A percentile compares a stretch with the other conserved stretches of the same genome.
These are phyloP conservation scores for Microctonus hyperodae DNA, from an alignment of 2,888 invertebrate genomes.

Conservation along the genomic window DNA sequence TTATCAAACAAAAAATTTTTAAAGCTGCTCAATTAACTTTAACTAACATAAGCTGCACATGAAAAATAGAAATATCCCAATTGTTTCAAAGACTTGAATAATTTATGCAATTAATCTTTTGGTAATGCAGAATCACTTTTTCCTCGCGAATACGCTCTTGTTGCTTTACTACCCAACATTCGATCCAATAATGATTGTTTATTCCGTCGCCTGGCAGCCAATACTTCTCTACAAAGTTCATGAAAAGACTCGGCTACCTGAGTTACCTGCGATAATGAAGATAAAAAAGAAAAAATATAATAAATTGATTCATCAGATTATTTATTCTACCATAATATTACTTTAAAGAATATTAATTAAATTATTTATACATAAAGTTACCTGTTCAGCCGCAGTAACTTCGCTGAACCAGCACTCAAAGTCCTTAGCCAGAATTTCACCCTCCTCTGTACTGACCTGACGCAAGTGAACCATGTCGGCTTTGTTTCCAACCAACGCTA, in stretches of 20 bases:
- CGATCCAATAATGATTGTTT: slow-evolving; percentile 79
- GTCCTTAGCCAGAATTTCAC: slow-evolving; percentile 86
- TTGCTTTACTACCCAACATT: slow-evolving; percentile 80
- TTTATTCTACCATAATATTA: no score
- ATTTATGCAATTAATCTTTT: slow-evolving; percentile 67
- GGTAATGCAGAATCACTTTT: slow-evolving; percentile 90
- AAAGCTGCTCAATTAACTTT: background rate
- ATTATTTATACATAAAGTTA: slow-evolving; percentile 40
- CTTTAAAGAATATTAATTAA: slow-evolving; percentile 5
- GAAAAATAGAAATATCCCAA: background rate
- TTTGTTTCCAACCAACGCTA: slow-evolving; percentile 89
- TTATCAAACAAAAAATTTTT: background rate
- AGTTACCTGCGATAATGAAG: slow-evolving; percentile 64
- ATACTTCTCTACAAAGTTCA: slow-evolving; percentile 83
- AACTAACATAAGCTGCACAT: background rate
- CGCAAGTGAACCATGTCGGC: slow-evolving; percentile 90
- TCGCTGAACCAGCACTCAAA: slow-evolving; percentile 89
- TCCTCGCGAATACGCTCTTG: slow-evolving; percentile 80
- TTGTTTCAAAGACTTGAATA: background rate
- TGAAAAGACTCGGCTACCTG: slow-evolving; percentile 86
- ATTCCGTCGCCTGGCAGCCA: slow-evolving; percentile 79
- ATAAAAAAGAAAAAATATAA: background rate
- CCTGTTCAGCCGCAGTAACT: slow-evolving; percentile 88
- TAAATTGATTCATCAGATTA: background rate
- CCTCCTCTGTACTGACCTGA: slow-evolving; percentile 88